Evolutionary conservation across 2,797 vertebrate genomes (phyloP).

Genomic region (Taenioides sp.): DNA sequence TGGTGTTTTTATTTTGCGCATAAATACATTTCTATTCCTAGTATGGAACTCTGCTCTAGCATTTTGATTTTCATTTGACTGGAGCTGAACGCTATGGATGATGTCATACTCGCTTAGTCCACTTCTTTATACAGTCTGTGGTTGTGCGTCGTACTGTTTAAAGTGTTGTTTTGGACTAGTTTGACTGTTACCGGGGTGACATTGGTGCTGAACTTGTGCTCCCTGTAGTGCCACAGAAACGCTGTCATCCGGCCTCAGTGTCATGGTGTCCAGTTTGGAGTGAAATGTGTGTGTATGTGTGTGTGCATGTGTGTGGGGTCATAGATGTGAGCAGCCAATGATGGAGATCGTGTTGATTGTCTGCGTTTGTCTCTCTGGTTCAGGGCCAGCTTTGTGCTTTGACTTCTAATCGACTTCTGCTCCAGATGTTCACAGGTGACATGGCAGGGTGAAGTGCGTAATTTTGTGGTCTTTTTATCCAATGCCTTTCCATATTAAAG

Average conservation of each 20-base stretch:
- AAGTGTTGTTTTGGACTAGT: slow-evolving; percentile 20
- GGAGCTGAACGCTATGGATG: too few species aligned
- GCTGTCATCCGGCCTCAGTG: slow-evolving; percentile 60
- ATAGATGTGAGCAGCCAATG: slow-evolving; percentile 25
- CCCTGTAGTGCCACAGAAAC: slow-evolving; percentile 34
- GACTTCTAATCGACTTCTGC: slow-evolving; percentile 69
- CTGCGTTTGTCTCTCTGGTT: slow-evolving; percentile 59
- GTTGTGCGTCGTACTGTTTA: neutral
- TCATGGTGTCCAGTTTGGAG: slow-evolving; percentile 57
- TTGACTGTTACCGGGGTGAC: slow-evolving; percentile 47
- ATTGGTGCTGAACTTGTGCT: slow-evolving; percentile 42
- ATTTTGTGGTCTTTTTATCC: slow-evolving; percentile 11
- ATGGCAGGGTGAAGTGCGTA: slow-evolving; percentile 18
- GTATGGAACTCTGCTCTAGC: too few species aligned
- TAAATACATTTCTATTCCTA: too few species aligned
- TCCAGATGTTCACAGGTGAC: slow-evolving; percentile 76
- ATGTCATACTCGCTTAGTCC: too few species aligned
- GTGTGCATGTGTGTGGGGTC: slow-evolving; percentile 20
- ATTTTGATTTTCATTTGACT: too few species aligned
- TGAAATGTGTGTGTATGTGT: slow-evolving; percentile 12
- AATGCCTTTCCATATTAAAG: neutral
- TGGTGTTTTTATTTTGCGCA: too few species aligned
- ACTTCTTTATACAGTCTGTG: neutral
- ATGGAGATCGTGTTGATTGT: slow-evolving; percentile 53
- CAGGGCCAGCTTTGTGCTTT: slow-evolving; percentile 61